Evolutionary conservation across 2,113 vertebrate genomes (phyloP).

Genomic region (Pollimyrus isidori): DNA sequence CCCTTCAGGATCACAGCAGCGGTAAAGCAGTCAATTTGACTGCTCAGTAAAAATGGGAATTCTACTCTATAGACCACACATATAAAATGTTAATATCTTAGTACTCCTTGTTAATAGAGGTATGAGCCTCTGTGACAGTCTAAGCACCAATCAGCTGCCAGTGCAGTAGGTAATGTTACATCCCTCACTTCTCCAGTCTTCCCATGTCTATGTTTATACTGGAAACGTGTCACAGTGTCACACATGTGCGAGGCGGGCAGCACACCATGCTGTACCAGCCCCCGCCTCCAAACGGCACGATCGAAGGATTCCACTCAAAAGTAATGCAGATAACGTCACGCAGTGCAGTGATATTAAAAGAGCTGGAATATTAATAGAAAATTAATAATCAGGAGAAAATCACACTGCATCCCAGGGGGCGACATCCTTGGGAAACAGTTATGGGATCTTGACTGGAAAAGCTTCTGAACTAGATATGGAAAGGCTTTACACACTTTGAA

Average conservation of each 20-base stretch:
- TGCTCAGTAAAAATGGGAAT: background rate
- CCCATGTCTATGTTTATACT: background rate
- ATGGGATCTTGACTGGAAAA: background rate
- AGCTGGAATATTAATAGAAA: background rate
- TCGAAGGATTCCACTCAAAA: background rate
- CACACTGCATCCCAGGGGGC: background rate
- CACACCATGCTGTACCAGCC: background rate
- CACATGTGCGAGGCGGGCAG: background rate
- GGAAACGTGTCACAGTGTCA: background rate
- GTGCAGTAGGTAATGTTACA: background rate
- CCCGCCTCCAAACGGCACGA: background rate
- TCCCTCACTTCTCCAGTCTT: background rate
- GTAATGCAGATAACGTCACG: background rate
- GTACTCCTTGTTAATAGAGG: background rate
- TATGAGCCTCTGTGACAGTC: background rate
- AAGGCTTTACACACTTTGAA: background rate
- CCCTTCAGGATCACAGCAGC: background rate
- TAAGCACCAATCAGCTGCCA: background rate
- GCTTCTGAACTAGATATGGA: background rate
- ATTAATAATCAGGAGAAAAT: constrained; percentile 5
- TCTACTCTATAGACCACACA: background rate
- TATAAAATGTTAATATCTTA: background rate
- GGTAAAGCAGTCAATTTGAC: background rate
- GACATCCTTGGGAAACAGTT: background rate
- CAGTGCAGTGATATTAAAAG: background rate